Percentiles rank a stretch among this genome's conserved stretches.
phyloP scores from a whole-genome alignment of 1,140 invertebrate genomes.

The Tetranychus urticae region DNA sequence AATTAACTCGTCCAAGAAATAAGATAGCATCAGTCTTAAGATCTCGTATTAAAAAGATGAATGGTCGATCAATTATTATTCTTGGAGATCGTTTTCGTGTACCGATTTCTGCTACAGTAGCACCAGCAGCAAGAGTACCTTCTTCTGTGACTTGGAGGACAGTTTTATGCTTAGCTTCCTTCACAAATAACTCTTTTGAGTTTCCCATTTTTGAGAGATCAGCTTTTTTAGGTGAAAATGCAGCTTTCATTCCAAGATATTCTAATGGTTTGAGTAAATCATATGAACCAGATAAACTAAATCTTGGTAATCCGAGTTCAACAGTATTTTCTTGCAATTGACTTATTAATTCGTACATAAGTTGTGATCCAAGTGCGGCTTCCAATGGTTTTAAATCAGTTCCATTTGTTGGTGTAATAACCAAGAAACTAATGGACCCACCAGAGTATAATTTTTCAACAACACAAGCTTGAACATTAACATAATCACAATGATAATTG shows the following conservation, averaged over 20 bases:
- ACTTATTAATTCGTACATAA: not conserved
- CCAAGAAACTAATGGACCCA: not conserved
- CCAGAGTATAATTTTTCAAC: not conserved
- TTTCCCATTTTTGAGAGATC: not conserved
- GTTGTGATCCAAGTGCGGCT: not conserved
- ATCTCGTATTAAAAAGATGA: slow-evolving; percentile 41
- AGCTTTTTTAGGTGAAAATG: not conserved
- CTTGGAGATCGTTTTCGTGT: slow-evolving; percentile 16
- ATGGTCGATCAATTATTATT: slow-evolving; percentile 33
- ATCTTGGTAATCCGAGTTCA: not conserved
- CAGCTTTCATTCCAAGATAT: not conserved
- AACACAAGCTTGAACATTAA: not conserved
- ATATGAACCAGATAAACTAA: not conserved
- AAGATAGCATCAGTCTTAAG: slow-evolving; percentile 29
- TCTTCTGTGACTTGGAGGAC: slow-evolving; percentile 54
- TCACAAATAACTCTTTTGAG: slow-evolving; percentile 23
- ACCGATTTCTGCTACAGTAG: slow-evolving; percentile 27
- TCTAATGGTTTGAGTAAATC: not conserved
- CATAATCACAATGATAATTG: not conserved
- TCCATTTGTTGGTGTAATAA: not conserved
- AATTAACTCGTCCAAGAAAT: slow-evolving; percentile 29
- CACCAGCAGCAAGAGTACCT: slow-evolving; percentile 45
- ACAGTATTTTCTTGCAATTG: not conserved
- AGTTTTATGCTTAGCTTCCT: slow-evolving; percentile 45
- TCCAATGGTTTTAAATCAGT: not conserved